Evolutionary conservation across 2,888 invertebrate genomes (phyloP), one percentile per base, ranked within the genome.

Genomic region (Enoplolaimus lenunculus): DNA sequence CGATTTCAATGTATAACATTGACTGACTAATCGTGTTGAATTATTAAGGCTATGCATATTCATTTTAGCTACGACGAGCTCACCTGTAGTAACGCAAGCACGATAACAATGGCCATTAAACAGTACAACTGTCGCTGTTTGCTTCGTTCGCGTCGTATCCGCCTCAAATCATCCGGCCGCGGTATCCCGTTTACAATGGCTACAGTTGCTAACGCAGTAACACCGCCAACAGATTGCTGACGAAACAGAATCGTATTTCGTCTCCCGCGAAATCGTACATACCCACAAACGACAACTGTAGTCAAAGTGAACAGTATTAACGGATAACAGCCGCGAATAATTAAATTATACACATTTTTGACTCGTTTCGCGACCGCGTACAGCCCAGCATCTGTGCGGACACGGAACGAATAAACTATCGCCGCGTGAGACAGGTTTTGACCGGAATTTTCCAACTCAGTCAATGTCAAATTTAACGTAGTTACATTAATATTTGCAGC

Each of bases 301-400:
- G 7, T 62, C 7, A 62, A 30, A 7, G 31, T 62, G 13, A 62
- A 33, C 13, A 62, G 64, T n/a, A 62, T 16, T 7, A 62, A 30
- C 13, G 64, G 64, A n/a, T 62, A 62, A 7, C 30, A 33, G 16
- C 28, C 16, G n/a, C 64, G 64, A 13, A 62, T 26, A 26, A 33
- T 33, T 33, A 62, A 30, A 62, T 62, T 62, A 26, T 62, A 62
- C 7, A 62, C 31, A 62, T 62, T 62, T 62, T 62, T 62, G 16
- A 62, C 64, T 7, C 26, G 7, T n/a, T 62, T 62, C 30, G 64
- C 64, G 16, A n/a, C n/a, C 7, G 26, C 13, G 31, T 62, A 62
- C 30, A 29, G 28, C 7, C 7, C 16, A 7, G 64, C 30, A 30
- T n/a, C 26, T 7, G 7, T 62, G 7, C 64, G 64, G 26, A 7